These are phyloP conservation scores for Anseranas semipalmata DNA, from an alignment of 2,113 vertebrate species.

Conservation along the genomic window DNA sequence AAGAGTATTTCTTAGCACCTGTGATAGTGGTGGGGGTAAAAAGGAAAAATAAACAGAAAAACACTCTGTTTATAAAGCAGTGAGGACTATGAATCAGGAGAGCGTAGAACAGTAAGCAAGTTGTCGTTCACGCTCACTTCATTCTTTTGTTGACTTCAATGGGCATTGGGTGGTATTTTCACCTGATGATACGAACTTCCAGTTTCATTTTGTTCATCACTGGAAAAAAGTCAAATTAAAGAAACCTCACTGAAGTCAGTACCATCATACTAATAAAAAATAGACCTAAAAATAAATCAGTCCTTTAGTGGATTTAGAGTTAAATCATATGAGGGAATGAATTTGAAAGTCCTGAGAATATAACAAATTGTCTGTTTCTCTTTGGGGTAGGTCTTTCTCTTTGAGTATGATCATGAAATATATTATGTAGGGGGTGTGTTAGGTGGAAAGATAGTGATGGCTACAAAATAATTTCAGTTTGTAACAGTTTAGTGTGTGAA, in stretches of 20 bases:
- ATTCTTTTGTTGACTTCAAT: conserved; percentile 19
- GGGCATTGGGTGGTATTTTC: not conserved
- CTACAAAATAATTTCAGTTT: not conserved
- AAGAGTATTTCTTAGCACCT: not conserved
- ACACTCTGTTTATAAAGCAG: not conserved
- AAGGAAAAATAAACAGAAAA: not conserved
- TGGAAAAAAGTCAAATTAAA: not conserved
- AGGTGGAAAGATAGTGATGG: not conserved
- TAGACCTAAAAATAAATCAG: conserved; percentile 43
- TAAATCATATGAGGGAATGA: conserved; percentile 36
- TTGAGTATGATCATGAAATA: not conserved
- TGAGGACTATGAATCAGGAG: not conserved
- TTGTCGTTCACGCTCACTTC: not conserved
- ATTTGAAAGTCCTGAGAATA: conserved; percentile 42
- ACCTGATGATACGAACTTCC: conserved; percentile 1
- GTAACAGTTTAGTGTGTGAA: not conserved
- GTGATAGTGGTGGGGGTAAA: not conserved
- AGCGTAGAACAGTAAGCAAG: not conserved
- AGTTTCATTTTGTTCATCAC: conserved; percentile 32
- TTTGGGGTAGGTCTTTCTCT: not conserved
- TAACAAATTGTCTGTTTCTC: conserved; percentile 34
- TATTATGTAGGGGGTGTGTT: not conserved
- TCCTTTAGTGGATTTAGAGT: conserved; percentile 19
- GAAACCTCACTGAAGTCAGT: conserved; percentile 15
- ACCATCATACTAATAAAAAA: conserved; percentile 1